A percentile compares a stretch with the other conserved stretches of the same genome.
Evolutionary conservation across 2,113 vertebrate genomes (phyloP).

Genomic region (Pongo pygmaeus): DNA sequence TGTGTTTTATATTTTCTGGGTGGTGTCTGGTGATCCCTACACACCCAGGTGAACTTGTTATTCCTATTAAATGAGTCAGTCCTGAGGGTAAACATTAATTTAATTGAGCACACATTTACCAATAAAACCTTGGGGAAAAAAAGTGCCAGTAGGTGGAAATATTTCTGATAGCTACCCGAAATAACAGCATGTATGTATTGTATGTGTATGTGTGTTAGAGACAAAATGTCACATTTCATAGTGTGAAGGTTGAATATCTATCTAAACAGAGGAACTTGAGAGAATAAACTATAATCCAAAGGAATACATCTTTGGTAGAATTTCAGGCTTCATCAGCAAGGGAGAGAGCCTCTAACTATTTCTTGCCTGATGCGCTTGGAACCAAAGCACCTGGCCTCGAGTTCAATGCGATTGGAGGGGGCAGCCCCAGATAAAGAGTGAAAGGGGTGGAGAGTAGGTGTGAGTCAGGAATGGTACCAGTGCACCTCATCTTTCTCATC

Average conservation of each 20-base stretch:
- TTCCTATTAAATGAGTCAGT: neutral
- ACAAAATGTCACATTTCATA: neutral
- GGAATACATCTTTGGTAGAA: neutral
- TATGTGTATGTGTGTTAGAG: neutral
- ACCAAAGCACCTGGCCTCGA: neutral
- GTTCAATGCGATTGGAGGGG: no score
- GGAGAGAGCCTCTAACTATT: neutral
- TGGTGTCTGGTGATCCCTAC: neutral
- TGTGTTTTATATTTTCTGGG: neutral
- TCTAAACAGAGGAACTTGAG: neutral
- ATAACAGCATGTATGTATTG: neutral
- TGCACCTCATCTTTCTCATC: neutral
- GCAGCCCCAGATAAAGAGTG: neutral
- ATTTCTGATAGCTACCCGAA: neutral
- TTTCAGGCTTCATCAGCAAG: neutral
- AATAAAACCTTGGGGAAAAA: neutral
- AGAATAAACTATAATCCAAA: neutral
- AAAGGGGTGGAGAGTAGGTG: neutral
- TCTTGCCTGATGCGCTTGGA: neutral
- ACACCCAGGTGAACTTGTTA: neutral
- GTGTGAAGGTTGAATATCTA: neutral
- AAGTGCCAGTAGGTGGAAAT: neutral
- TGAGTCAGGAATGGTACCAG: neutral
- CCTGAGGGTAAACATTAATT: neutral
- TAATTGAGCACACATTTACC: neutral